These are phyloP conservation scores for Mystacornis crossleyi DNA, from an alignment of 2,113 vertebrate genomes.

Conservation along the genomic window DNA sequence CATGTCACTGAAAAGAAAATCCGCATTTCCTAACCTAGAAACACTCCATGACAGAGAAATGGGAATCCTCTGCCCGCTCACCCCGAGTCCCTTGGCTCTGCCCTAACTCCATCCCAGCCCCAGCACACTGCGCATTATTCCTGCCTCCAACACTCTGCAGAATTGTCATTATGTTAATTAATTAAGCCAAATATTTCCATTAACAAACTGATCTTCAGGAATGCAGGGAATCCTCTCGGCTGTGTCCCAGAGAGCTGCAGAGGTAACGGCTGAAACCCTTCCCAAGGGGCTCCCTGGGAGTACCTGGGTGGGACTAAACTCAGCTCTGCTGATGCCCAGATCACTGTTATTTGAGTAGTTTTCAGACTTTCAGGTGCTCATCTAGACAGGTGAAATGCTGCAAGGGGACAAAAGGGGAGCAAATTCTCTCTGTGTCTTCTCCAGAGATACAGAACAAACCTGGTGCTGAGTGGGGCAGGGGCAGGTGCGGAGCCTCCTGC, in stretches of 20 bases:
- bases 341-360: not conserved
- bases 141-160: not conserved
- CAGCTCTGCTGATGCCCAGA: not conserved
- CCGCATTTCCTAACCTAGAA: not conserved
- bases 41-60: not conserved
- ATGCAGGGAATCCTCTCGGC: not conserved
- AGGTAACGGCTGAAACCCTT: not conserved
- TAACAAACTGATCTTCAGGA: constrained; percentile 17
- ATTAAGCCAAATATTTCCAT: constrained; percentile 34
- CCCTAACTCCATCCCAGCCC: not conserved
- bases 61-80: not conserved
- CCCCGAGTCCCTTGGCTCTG: not conserved
- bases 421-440: not conserved
- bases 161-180: constrained; percentile 50
- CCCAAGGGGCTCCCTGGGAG: not conserved
- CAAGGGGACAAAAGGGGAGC: not conserved
- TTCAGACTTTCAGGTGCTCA: not conserved
- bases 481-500: not conserved
- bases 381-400: not conserved
- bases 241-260: not conserved
- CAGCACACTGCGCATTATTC: not conserved
- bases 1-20: not conserved
- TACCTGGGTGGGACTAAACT: not conserved
- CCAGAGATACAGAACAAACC: not conserved
- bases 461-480: not conserved